phyloP scores from a whole-genome alignment of 64 coral and sea anemone genomes.

The Actinia equina region DNA sequence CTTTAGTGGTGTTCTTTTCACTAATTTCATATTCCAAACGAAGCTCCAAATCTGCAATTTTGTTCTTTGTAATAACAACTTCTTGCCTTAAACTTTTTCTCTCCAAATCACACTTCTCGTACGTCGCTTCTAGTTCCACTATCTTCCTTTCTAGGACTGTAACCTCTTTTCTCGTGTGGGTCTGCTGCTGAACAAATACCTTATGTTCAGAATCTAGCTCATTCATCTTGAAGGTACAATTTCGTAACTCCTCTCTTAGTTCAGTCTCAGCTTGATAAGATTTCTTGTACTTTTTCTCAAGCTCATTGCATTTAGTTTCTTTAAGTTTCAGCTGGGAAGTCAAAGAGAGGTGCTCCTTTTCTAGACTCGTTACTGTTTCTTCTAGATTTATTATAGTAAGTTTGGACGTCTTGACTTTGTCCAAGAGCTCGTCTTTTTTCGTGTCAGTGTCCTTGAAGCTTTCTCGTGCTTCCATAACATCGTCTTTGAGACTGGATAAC shows the following conservation, averaged over 20 bases:
- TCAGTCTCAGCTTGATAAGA: slow-evolving; percentile 46
- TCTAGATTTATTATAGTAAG: slow-evolving; percentile 27
- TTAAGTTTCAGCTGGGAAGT: slow-evolving; percentile 35
- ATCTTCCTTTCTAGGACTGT: slow-evolving; percentile 35
- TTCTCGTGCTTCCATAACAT: slow-evolving; percentile 27
- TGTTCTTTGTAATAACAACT: slow-evolving; percentile 34
- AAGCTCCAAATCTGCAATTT: slow-evolving; percentile 54
- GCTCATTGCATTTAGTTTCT: slow-evolving; percentile 36
- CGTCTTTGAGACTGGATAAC: slow-evolving; percentile 25
- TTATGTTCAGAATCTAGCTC: slow-evolving; percentile 60
- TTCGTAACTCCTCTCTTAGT: slow-evolving; percentile 47
- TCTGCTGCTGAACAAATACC: slow-evolving; percentile 30
- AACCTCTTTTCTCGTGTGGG: slow-evolving; percentile 43
- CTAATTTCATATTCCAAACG: slow-evolving; percentile 64
- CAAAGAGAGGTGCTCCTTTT: slow-evolving; percentile 48
- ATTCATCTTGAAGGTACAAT: slow-evolving; percentile 53
- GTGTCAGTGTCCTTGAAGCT: slow-evolving; percentile 17
- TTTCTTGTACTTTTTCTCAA: slow-evolving; percentile 40
- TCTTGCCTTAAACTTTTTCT: slow-evolving; percentile 53
- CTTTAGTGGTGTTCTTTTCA: slow-evolving; percentile 11
- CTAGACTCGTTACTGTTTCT: slow-evolving; percentile 6
- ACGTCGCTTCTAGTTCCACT: slow-evolving; percentile 54
- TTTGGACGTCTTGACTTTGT: slow-evolving; percentile 47
- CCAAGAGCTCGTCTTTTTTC: slow-evolving; percentile 28
- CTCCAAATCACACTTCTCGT: slow-evolving; percentile 55